Evolutionary conservation across 2,113 vertebrate species (phyloP).

Genomic region (Chaenocephalus aceratus): DNA sequence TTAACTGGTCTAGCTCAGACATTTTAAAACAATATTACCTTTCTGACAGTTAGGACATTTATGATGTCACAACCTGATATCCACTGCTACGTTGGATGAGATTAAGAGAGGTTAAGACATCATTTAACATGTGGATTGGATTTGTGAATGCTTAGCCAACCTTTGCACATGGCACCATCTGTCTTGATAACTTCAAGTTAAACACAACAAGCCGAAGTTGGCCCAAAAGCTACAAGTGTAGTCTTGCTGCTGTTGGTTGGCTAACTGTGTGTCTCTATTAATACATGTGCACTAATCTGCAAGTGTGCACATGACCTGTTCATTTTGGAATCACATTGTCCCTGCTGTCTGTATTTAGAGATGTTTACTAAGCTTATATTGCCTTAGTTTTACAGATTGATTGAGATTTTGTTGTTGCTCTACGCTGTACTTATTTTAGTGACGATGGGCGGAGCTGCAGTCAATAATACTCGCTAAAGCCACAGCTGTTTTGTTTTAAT

Average conservation of each 20-base stretch:
- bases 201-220: background rate
- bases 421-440: constrained; percentile 40
- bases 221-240: background rate
- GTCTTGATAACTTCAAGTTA: background rate
- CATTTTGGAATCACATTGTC: constrained; percentile 1
- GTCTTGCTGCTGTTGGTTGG: background rate
- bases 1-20: background rate
- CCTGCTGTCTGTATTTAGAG: background rate
- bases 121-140: background rate
- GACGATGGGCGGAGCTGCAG: constrained; percentile 45
- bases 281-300: background rate
- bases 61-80: background rate
- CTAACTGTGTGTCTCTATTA: background rate
- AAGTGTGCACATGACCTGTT: background rate
- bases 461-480: constrained; percentile 74
- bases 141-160: background rate
- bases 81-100: background rate
- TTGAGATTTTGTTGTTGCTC: constrained; percentile 34
- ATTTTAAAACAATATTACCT: background rate
- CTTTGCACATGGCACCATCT: background rate
- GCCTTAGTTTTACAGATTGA: constrained; percentile 24
- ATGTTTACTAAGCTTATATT: constrained; percentile 17
- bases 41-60: background rate
- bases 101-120: constrained; percentile 5
- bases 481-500: constrained; percentile 83